phyloP scores from a whole-genome alignment of 2,797 vertebrate species.

The Neosalanx taihuensis region DNA sequence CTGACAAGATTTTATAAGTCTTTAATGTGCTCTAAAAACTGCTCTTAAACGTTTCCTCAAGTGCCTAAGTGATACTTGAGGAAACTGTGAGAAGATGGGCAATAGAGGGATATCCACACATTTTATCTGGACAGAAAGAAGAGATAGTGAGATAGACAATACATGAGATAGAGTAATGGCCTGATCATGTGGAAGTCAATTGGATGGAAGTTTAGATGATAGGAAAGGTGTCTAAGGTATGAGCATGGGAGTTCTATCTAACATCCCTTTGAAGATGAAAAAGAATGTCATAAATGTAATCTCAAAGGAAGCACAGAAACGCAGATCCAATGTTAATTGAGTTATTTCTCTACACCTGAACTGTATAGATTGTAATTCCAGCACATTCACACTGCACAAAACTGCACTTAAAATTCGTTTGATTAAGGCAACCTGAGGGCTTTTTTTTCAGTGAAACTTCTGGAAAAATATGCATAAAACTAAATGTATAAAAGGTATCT shows the following conservation, averaged over 20 bases:
- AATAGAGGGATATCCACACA: not conserved
- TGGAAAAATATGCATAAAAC: too few species aligned
- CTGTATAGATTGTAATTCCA: too few species aligned
- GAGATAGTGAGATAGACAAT: not conserved
- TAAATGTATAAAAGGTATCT: too few species aligned
- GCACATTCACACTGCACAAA: too few species aligned
- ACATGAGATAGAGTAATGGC: not conserved
- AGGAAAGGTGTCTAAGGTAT: not conserved
- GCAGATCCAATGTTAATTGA: not conserved
- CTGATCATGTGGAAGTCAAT: not conserved
- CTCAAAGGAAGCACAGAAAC: not conserved
- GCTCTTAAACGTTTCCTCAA: not conserved
- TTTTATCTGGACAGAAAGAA: not conserved
- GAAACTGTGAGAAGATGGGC: constrained; percentile 2
- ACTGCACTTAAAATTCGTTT: too few species aligned
- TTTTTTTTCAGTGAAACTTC: too few species aligned
- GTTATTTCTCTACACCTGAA: too few species aligned
- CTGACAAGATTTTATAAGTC: constrained; percentile 29
- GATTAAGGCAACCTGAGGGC: too few species aligned
- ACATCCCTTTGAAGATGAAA: not conserved
- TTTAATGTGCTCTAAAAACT: constrained; percentile 18
- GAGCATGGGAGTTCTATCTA: not conserved
- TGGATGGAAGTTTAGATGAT: not conserved
- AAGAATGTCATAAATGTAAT: not conserved
- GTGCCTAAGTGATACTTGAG: constrained; percentile 3